phyloP scores from a whole-genome alignment of 2,113 vertebrate species.

The Microcebus tavaratra region DNA sequence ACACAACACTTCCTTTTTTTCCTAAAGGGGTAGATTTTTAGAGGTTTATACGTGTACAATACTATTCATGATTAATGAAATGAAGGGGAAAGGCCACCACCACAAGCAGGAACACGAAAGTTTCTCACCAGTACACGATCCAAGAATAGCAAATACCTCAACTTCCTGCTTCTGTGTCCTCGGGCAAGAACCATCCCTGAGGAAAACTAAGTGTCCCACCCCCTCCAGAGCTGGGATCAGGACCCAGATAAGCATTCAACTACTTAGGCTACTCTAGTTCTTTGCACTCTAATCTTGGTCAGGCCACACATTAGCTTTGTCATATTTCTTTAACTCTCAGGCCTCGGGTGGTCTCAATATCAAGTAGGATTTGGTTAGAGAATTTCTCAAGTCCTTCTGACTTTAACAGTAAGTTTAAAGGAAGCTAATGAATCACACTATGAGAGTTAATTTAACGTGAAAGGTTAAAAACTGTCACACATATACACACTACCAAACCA shows the following conservation, averaged over 20 bases:
- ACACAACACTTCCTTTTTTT: background rate
- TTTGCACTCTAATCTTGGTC: background rate
- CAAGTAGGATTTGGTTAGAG: background rate
- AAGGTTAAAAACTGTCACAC: background rate
- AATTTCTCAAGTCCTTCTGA: background rate
- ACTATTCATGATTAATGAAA: background rate
- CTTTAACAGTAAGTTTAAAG: background rate
- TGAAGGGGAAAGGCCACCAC: background rate
- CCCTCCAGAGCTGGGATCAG: background rate
- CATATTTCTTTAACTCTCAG: background rate
- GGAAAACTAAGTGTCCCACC: background rate
- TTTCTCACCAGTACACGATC: background rate
- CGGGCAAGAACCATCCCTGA: background rate
- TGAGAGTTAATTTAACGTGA: background rate
- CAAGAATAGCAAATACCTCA: constrained; percentile 6
- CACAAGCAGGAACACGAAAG: background rate
- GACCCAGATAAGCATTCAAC: background rate
- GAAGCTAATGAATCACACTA: background rate
- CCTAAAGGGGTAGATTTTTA: background rate
- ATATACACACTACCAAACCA: background rate
- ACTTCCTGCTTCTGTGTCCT: background rate
- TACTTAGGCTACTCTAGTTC: background rate
- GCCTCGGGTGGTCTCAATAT: background rate
- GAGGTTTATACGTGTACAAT: background rate
- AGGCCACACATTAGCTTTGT: background rate